Evolutionary conservation across 2,113 vertebrate genomes (phyloP), one percentile per base, ranked within the genome.

Genomic region (Cichladusa arquata): DNA sequence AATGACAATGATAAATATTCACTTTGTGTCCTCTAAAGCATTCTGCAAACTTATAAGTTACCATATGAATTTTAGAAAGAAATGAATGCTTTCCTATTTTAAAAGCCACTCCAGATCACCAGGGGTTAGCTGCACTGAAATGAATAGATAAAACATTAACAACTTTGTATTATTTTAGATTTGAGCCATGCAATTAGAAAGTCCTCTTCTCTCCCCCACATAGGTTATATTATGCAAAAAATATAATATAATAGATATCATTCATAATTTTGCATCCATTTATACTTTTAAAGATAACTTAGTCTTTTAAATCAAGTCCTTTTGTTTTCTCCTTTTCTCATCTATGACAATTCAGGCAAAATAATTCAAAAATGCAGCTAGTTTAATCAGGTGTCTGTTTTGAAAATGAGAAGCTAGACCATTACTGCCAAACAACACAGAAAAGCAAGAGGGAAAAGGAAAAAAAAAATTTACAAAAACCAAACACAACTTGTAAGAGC

Each of bases 401-500:
- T 44, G 65, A 72, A 83, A 93, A 96, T 15, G 24, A 85, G 74
- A 93, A 92, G 24, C 57, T 50, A 81, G 51, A 62, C 45, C 42
- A 73, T 0, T 13, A 45, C 42, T 76, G 73, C n/a, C 77, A 65
- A 76, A 87, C 2, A 23, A 69, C 1, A 89, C 7, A 81, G 69
- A 88, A 81, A 88, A 67, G n/a, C 20, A 47, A 84, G 85, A 64
- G 14, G 29, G 36, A 25, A 79, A 36, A 36, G 17, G 8, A 61
- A 16, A 22, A 47, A 45, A 14, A 33, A 8, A 7, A 13, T 78
- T 90, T 50, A 92, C 12, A 95, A 91, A 93, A 97, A 92, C 13
- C 40, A 95, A 91, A 97, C 97, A 97, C 97, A 98, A 98, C 98
- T 98, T 98, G 90, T 92, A 98, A 95, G 8, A 96, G 94, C 93